phyloP scores from a whole-genome alignment of 2,797 vertebrate species.

The Fundulus diaphanus region DNA sequence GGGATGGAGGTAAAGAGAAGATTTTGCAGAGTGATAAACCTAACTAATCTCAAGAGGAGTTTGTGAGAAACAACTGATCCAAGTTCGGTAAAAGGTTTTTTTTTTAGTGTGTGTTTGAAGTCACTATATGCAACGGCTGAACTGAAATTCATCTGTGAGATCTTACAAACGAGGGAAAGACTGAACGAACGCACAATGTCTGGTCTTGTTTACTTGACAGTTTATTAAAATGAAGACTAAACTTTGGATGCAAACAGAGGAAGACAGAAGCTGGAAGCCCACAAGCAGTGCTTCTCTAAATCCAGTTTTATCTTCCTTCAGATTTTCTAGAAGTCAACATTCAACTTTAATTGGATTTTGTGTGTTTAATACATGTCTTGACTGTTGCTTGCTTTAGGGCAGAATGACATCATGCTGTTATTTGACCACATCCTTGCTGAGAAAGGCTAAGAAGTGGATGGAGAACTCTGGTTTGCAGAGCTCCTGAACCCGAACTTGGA shows the following conservation, averaged over 20 bases:
- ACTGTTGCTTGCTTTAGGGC: conserved; percentile 39
- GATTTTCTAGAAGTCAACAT: conserved; percentile 36
- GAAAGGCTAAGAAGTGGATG: conserved; percentile 19
- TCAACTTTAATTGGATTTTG: conserved; percentile 43
- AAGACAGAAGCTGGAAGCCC: conserved; percentile 35
- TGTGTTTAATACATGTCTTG: conserved; percentile 25
- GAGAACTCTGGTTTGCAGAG: conserved; percentile 35
- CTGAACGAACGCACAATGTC: conserved; percentile 3
- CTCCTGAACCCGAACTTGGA: conserved; percentile 26
- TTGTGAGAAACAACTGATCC: conserved; percentile 22
- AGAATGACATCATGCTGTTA: conserved; percentile 47
- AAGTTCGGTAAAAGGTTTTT: conserved; percentile 15
- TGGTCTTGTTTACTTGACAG: conserved; percentile 19
- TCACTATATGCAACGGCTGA: conserved; percentile 7
- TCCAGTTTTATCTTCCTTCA: conserved; percentile 25
- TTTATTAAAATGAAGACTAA: conserved; percentile 28
- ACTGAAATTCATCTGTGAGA: not conserved
- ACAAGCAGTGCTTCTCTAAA: conserved; percentile 17
- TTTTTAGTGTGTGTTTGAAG: conserved; percentile 13
- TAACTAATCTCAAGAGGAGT: conserved; percentile 25
- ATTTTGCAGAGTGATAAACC: conserved; percentile 44
- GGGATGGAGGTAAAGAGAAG: conserved; percentile 61
- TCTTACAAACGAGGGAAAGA: not conserved
- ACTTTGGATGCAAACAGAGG: not conserved
- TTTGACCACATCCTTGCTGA: conserved; percentile 20